A percentile compares a stretch with the other conserved stretches of the same genome.
Evolutionary conservation across 2,113 vertebrate species (phyloP).

Genomic region (Neopipo cinnamomea): DNA sequence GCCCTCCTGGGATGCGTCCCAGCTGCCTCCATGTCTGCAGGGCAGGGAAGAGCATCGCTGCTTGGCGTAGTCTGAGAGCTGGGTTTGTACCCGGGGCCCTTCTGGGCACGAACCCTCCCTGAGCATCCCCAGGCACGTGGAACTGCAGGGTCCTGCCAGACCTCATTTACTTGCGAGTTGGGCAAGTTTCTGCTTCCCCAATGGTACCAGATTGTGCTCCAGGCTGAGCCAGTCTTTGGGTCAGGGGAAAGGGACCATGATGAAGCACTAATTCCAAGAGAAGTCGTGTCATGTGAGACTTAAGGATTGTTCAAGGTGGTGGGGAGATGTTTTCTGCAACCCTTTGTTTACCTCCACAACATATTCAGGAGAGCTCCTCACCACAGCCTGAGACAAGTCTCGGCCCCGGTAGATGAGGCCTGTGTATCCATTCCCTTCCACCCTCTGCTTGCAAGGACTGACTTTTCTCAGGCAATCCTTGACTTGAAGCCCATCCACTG

Average conservation of each 20-base stretch:
- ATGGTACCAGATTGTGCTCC: background rate
- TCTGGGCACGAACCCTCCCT: background rate
- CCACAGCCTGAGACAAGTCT: background rate
- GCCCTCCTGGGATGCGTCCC: rapidly evolving
- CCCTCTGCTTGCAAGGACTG: background rate
- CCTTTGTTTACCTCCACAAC: background rate
- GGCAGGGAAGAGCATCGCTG: background rate
- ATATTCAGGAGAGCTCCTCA: background rate
- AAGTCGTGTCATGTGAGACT: background rate
- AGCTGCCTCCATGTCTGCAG: background rate
- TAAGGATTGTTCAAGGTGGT: background rate
- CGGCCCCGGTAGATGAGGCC: background rate
- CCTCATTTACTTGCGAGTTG: background rate
- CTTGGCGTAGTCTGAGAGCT: background rate
- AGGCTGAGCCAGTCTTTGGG: background rate
- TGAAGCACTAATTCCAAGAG: background rate
- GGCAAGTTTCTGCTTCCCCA: background rate
- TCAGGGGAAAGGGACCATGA: background rate
- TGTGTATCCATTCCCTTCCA: background rate
- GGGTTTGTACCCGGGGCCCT: background rate
- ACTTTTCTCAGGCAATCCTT: background rate
- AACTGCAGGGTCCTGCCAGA: background rate
- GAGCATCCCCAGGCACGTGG: background rate
- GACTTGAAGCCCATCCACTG: background rate
- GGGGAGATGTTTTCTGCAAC: background rate